Base-by-base conservation (phyloP, 2,888 invertebrate genomes). In the Drosophila mercatorum region DNA sequence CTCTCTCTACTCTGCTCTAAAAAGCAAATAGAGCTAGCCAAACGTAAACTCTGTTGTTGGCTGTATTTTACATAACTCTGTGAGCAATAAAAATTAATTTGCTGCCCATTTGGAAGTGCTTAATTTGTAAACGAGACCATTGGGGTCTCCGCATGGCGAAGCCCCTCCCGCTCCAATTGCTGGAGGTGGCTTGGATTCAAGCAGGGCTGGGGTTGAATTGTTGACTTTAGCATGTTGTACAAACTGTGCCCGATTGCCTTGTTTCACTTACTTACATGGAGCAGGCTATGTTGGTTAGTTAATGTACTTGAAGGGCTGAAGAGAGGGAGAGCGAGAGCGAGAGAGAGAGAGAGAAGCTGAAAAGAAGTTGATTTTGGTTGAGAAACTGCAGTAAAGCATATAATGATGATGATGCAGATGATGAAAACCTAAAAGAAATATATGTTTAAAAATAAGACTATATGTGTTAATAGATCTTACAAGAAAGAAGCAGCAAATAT, bases 21-120 rank as follows among this genome's bases (percentile, higher is more conserved):
- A 36, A 55, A 63, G 51, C 53, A 64, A 52, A 63, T 51, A 55
- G 52, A 52, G 36, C 53, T 40, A 44, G 12, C 31, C 49, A 49
- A 62, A 51, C 43, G 57, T 17, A 34, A 72, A 67, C 38, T 68
- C 49, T 75, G 62, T 72, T 76, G 56, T 72, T 76, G 56, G 64
- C 64, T 70, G 72, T 81, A 85, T 86, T 90, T 87, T 90, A 88
- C 87, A 90, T 88, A 87, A 86, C 81, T 88, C 89, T 78, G 78
- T 64, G 68, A 60, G 84, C 90, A 90, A 88, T 88, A 88, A 90
- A 88, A 88, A 87, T 88, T 88, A 85, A 88, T 89, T 87, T 90
- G 84, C 84, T 82, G 84, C 81, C 89, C 82, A 82, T 86, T 90
- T 90, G 84, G 77, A 90, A 88, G 89, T 89, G 78, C 90, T 90